Evolutionary conservation across 2,888 invertebrate genomes (phyloP).

Genomic region (Pseudanteris insignis): DNA sequence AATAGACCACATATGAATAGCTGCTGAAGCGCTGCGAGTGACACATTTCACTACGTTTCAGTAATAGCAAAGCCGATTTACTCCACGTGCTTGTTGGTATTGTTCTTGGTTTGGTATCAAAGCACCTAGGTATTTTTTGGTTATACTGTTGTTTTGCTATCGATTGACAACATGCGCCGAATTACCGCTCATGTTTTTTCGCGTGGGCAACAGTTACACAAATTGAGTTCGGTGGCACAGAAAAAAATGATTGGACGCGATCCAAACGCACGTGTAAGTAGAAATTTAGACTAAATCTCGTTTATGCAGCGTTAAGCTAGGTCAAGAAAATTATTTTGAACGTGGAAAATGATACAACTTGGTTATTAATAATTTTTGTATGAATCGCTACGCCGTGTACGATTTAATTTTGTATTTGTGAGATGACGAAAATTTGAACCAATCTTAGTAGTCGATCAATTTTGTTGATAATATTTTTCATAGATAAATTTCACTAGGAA

Average conservation of each 20-base stretch:
- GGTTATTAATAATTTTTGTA: constrained; percentile 24
- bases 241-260: constrained; percentile 12
- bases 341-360: constrained; percentile 22
- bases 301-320: constrained; percentile 16
- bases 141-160: neutral
- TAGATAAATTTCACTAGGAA: no score
- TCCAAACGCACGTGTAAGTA: constrained; percentile 15
- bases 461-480: no score
- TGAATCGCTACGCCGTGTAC: no score
- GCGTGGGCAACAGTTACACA: neutral
- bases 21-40: no score
- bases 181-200: neutral
- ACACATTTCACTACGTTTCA: no score
- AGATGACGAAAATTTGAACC: no score
- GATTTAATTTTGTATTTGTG: no score
- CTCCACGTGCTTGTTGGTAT: neutral
- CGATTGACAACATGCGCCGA: neutral
- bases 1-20: neutral
- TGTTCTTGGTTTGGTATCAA: neutral
- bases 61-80: neutral
- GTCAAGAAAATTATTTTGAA: constrained; percentile 32
- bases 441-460: no score
- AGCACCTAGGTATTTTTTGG: neutral
- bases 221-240: constrained; percentile 16
- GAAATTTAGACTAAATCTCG: constrained; percentile 8